Conservation (phyloP, 1,140 invertebrate species). For the Harpegnathos saltator region DNA sequence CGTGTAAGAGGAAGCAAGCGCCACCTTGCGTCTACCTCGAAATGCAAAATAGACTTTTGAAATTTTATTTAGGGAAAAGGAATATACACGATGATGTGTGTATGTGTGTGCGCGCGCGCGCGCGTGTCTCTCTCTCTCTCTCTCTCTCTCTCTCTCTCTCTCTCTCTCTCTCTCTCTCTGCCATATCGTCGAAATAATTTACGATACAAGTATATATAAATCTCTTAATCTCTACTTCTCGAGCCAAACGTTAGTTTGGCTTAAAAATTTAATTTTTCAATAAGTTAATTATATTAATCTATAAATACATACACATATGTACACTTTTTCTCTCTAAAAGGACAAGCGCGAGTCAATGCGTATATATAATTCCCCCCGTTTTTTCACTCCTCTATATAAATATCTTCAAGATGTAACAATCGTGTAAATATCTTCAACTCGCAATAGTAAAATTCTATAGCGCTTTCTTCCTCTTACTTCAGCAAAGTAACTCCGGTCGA, state of each 20-base stretch:
- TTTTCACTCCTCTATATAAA: neutral
- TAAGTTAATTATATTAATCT: conserved; percentile 45
- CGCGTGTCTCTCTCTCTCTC: too few relatives aligned
- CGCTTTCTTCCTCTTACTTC: conserved; percentile 22
- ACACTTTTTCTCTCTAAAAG: conserved; percentile 47
- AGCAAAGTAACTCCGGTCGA: conserved; percentile 24
- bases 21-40: neutral
- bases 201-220: neutral
- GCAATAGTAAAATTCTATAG: conserved; percentile 1
- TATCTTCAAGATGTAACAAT: neutral
- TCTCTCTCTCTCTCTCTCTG: too few relatives aligned
- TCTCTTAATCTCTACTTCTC: conserved; percentile 38
- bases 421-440: neutral
- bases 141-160: too few relatives aligned
- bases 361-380: neutral
- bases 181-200: conserved; percentile 37
- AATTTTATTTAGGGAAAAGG: conserved; percentile 12
- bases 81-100: too few relatives aligned
- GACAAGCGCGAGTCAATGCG: neutral
- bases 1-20: conserved; percentile 25
- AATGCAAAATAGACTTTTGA: neutral
- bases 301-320: conserved; percentile 33
- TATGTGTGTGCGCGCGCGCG: too few relatives aligned
- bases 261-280: conserved; percentile 28
- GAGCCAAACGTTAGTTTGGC: neutral